Evolutionary conservation across 2,888 invertebrate genomes (phyloP).

Genomic region (Epinotia demarniana): DNA sequence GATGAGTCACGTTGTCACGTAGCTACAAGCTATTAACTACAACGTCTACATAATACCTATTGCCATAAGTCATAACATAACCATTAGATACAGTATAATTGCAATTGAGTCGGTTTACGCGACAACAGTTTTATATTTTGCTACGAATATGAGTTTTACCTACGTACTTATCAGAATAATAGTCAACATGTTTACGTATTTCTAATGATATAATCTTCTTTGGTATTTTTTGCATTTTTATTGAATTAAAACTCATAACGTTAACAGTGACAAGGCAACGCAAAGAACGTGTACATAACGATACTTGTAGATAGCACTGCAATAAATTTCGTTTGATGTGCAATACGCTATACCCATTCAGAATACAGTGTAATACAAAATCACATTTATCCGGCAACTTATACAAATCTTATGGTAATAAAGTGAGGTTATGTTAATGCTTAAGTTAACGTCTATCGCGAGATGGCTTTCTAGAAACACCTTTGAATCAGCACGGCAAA

Average conservation of each 20-base stretch:
- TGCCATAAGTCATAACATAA: too few species aligned
- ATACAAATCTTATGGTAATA: slow-evolving; percentile 43
- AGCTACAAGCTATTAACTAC: too few species aligned
- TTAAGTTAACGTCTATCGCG: slow-evolving; percentile 40
- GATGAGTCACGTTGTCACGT: too few species aligned
- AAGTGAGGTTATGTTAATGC: slow-evolving; percentile 42
- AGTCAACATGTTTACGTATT: too few species aligned
- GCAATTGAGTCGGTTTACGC: too few species aligned
- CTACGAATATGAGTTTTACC: too few species aligned
- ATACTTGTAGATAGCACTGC: slow-evolving; percentile 11
- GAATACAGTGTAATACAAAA: slow-evolving; percentile 43
- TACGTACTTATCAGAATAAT: too few species aligned
- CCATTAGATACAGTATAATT: too few species aligned
- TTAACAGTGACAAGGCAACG: neutral
- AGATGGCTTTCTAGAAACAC: slow-evolving; percentile 52
- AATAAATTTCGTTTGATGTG: slow-evolving; percentile 36
- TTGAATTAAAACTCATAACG: neutral
- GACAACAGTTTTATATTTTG: too few species aligned
- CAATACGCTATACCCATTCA: slow-evolving; percentile 37
- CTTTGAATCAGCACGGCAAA: slow-evolving; percentile 38
- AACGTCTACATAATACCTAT: too few species aligned
- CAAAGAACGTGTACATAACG: neutral
- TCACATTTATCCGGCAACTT: slow-evolving; percentile 35
- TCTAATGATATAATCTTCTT: too few species aligned
- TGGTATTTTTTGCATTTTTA: neutral